These are phyloP conservation scores for Mythimna loreyi DNA, from an alignment of 2,888 invertebrate genomes.

Conservation along the genomic window DNA sequence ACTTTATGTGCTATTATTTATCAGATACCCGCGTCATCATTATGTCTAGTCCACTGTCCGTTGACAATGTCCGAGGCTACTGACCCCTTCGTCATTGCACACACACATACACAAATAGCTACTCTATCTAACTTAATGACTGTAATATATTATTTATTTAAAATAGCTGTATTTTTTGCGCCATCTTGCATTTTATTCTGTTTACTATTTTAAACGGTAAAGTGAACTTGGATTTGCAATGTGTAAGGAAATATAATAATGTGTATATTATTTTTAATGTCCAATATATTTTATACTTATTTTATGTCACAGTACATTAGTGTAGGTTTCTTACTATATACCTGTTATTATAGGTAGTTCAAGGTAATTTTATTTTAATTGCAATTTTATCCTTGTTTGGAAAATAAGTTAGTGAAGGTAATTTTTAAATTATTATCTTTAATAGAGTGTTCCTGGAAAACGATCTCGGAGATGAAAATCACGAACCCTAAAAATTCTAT, in stretches of 20 bases:
- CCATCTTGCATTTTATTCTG: slow-evolving; percentile 20
- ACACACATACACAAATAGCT: slow-evolving; percentile 30
- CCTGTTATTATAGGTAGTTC: not conserved
- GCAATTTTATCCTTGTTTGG: not conserved
- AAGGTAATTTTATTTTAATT: not conserved
- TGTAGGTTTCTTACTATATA: not conserved
- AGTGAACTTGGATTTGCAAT: slow-evolving; percentile 9
- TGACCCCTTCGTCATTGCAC: slow-evolving; percentile 38
- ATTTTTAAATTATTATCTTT: not conserved
- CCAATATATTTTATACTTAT: slow-evolving; percentile 1
- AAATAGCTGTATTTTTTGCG: slow-evolving; percentile 30
- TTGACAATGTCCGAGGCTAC: slow-evolving; percentile 58
- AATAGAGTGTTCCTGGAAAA: not conserved
- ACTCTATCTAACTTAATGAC: slow-evolving; percentile 42
- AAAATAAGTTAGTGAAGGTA: not conserved
- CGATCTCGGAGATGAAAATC: not conserved
- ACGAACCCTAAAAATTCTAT: not conserved
- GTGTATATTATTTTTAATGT: not conserved
- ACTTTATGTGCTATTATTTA: slow-evolving; percentile 36
- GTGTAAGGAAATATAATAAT: not conserved
- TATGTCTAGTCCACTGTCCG: slow-evolving; percentile 38
- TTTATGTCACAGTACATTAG: slow-evolving; percentile 1
- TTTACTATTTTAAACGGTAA: slow-evolving; percentile 28
- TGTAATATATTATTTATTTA: slow-evolving; percentile 36
- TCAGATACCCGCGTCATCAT: slow-evolving; percentile 47